Percentiles rank a stretch among this genome's conserved stretches.
Conservation (phyloP, 2,797 vertebrate species). For the Smutsia temminckii region DNA sequence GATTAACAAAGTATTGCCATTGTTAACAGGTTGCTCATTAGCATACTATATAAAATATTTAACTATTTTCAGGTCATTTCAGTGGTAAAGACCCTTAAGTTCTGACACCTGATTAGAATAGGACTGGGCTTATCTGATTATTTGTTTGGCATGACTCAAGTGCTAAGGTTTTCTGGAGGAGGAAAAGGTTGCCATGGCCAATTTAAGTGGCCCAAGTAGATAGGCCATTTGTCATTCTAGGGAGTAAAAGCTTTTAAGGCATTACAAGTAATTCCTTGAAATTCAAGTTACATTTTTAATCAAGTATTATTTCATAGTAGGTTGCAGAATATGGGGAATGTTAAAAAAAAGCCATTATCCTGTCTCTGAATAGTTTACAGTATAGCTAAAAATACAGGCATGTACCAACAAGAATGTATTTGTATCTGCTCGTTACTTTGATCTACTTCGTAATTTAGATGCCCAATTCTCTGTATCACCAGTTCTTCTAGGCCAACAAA, state of each 20-base stretch:
- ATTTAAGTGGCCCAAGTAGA: neutral
- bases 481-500: neutral
- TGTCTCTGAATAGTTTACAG: slow-evolving; percentile 10
- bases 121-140: neutral
- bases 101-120: neutral
- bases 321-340: neutral
- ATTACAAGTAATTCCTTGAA: neutral
- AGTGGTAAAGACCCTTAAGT: neutral
- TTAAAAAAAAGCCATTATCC: neutral
- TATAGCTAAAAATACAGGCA: neutral
- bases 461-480: neutral
- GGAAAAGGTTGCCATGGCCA: neutral
- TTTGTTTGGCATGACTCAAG: neutral
- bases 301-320: neutral
- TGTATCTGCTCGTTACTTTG: neutral
- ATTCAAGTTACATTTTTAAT: neutral
- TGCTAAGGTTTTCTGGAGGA: neutral
- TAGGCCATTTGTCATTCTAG: neutral
- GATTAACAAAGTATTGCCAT: neutral
- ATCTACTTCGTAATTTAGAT: neutral
- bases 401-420: neutral
- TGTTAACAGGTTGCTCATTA: neutral
- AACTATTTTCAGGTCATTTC: neutral
- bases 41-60: neutral
- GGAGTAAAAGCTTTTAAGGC: neutral